phyloP scores from a whole-genome alignment of 2,113 vertebrate species.

The Rhineura floridana region DNA sequence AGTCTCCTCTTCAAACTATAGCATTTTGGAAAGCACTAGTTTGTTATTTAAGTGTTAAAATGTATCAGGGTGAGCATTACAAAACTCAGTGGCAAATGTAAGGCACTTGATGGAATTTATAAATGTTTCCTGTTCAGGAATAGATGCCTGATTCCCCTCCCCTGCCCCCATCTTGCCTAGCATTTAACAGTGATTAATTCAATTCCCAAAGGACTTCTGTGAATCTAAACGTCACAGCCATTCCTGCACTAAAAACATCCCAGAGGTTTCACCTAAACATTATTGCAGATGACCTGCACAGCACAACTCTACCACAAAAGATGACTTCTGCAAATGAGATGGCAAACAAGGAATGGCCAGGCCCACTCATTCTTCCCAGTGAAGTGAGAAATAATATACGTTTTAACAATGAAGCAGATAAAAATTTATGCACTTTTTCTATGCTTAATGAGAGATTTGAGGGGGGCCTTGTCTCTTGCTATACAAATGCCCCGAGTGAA shows the following conservation, averaged over 20 bases:
- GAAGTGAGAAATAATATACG: not conserved
- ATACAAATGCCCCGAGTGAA: conserved; percentile 8
- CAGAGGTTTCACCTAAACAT: conserved; percentile 23
- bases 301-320: conserved; percentile 1
- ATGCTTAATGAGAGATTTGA: conserved; percentile 12
- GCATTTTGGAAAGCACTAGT: conserved; percentile 6
- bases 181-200: conserved; percentile 1
- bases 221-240: conserved; percentile 14
- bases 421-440: not conserved
- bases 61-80: not conserved
- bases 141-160: conserved; percentile 10
- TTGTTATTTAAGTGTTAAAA: conserved; percentile 27
- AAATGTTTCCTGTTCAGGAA: conserved; percentile 6
- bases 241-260: not conserved
- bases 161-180: not conserved
- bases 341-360: not conserved
- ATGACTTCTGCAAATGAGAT: conserved; percentile 34
- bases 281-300: not conserved
- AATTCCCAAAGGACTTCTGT: not conserved
- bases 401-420: not conserved
- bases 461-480: not conserved
- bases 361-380: not conserved
- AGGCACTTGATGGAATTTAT: conserved; percentile 5
- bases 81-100: conserved; percentile 35
- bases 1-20: conserved; percentile 23